phyloP scores from a whole-genome alignment of 2,113 vertebrate species.

The Brienomyrus longianalis region DNA sequence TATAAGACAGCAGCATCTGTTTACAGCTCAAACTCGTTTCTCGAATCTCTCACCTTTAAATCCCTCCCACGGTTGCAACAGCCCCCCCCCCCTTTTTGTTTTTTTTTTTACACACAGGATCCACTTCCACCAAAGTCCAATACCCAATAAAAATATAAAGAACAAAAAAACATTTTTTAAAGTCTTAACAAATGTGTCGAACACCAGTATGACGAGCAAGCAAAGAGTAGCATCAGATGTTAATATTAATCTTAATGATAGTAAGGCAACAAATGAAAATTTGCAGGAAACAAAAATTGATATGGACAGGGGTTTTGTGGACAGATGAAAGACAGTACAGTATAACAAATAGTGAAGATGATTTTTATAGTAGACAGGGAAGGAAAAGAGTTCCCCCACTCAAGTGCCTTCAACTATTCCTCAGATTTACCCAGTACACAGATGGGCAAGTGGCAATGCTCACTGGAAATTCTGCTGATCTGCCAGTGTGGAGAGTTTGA shows the following conservation, averaged over 20 bases:
- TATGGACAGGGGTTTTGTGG: constrained; percentile 27
- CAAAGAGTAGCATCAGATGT: constrained; percentile 41
- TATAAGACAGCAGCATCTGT: constrained; percentile 46
- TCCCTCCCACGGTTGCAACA: constrained; percentile 23
- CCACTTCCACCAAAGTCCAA: constrained; percentile 8
- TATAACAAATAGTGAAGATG: not conserved
- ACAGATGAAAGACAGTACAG: not conserved
- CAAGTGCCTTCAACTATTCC: not conserved
- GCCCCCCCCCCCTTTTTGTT: not conserved
- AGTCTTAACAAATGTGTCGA: constrained; percentile 22
- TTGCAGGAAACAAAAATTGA: constrained; percentile 45
- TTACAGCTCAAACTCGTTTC: constrained; percentile 27
- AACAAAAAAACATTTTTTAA: constrained; percentile 33
- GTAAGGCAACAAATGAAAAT: constrained; percentile 61
- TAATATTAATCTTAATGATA: constrained; percentile 38
- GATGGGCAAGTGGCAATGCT: not conserved
- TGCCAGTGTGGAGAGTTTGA: not conserved
- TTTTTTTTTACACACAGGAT: not conserved
- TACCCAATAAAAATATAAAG: constrained; percentile 29
- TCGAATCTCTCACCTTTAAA: constrained; percentile 25
- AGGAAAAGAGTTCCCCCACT: not conserved
- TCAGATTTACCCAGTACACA: not conserved
- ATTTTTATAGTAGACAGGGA: constrained; percentile 1
- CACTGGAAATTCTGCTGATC: not conserved
- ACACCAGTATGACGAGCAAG: constrained; percentile 44